Base-by-base conservation (phyloP, 1,140 invertebrate species). In the Phthorimaea operculella region DNA sequence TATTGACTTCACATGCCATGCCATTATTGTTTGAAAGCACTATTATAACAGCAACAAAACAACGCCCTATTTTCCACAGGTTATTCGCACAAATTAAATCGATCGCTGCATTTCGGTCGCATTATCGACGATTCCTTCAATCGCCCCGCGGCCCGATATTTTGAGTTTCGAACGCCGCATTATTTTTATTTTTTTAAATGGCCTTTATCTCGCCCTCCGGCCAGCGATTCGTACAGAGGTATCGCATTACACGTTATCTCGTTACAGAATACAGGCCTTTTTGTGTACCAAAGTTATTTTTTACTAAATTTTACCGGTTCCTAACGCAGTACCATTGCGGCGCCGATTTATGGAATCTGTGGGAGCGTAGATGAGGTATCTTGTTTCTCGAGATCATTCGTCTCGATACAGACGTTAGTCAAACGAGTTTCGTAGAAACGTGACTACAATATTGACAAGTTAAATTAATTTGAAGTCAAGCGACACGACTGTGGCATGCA, bases 131-230 rank as follows among this genome's bases (percentile, higher is more conserved):
- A 47, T 47, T 47, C 14, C 60, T 64, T 63, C 62, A 60, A 57
- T 56, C 60, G 54, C 52, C 52, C 67, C 60, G 59, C 60, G 66
- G 68, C 58, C 58, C 52, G 60, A 66, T 78, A 74, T 76, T 77
- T 78, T 67, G 70, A 77, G 71, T 72, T 76, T 77, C 62, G 68
- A 72, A 74, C 66, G 62, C 59, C 51, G 68, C 54, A 63, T 73
- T 59, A 59, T 69, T 67, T 72, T 75, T 70, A 62, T 72, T 72
- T 69, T n/a, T 74, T 73, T 75, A 73, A 76, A 71, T 61, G 67
- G 68, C 68, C 63, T 80, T 80, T 77, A 77, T 79, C 67, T 76
- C 63, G 64, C 72, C 72, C 70, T 77, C 72, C 69, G 62, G 62
- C 62, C 66, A 64, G 60, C 59, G 55, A 60, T 69, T 67, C 67